Base-by-base conservation (phyloP, 2,113 vertebrate genomes). In the Pedionomus torquatus region DNA sequence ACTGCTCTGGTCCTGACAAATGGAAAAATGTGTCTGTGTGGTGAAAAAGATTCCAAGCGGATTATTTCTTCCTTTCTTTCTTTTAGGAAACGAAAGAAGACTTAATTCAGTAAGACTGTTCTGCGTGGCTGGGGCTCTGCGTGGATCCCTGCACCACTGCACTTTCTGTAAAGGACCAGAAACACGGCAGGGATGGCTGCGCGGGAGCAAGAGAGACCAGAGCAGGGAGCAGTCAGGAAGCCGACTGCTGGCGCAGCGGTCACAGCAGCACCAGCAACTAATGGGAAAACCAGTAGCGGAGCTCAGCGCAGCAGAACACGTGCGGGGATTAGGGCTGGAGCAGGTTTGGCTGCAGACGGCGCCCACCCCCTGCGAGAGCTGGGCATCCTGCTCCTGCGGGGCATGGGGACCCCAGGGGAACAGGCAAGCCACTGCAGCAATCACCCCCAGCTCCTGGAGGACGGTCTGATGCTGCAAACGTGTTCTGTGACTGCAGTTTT, bases 381-480 rank as follows among this genome's bases (percentile, higher is more conserved):
- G 77, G 44, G 37, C 80, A 49, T 11, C 14, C 8, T 0, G 31
- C 52, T 77, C 30, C 58, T 28, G 21, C 0, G 4, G 35, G 7
- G 5, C 9, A 3, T 3, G 10, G 11, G 5, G 20, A 5, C 1
- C 2, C 3, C 4, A 1, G 4, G 11, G 23, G 19, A 10, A 26
- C 33, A 0, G 10, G 24, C 17, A n/a, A 70, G 30, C 2, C 71
- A 43, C 19, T 4, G 0, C 24, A 17, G 80, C 41, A 1, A 0
- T n/a, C 64, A 58, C 5, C 17, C 24, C 11, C 72, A 19, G 70
- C 28, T 70, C 68, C 61, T 1, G 51, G 9, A 85, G 48, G 35
- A 30, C 0, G 3, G 26, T 20, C 1, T n/a, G 89, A 89, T 0
- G 14, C 77, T 33, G 61, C 8, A 1, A 71, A 55, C 5, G 1